A percentile compares a stretch with the other conserved stretches of the same genome.
phyloP scores from a whole-genome alignment of 2,113 vertebrate genomes.

The Carollia perspicillata region DNA sequence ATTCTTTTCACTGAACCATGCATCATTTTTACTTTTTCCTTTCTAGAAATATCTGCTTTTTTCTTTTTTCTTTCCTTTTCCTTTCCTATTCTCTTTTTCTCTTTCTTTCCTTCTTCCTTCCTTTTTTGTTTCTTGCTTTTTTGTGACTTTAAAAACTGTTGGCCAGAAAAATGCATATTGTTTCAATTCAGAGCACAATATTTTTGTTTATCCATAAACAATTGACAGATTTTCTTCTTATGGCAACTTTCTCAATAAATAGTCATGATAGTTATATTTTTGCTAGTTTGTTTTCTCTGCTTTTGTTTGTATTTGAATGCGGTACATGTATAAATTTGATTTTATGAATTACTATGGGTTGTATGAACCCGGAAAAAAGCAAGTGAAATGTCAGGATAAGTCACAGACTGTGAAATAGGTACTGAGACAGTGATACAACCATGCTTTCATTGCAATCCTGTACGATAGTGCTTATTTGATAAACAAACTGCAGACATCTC shows the following conservation, averaged over 20 bases:
- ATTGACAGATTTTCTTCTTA: background rate
- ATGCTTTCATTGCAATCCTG: background rate
- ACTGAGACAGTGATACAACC: background rate
- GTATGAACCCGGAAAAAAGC: background rate
- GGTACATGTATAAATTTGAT: background rate
- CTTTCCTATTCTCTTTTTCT: accelerated
- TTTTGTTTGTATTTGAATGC: background rate
- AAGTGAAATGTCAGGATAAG: background rate
- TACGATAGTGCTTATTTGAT: background rate
- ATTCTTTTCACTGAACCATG: background rate
- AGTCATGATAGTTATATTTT: background rate
- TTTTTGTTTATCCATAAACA: background rate
- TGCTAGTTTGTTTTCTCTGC: background rate
- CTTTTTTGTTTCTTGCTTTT: background rate
- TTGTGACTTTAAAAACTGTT: background rate
- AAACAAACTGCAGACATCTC: background rate
- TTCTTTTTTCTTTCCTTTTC: background rate
- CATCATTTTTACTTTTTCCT: background rate
- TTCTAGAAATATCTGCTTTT: accelerated
- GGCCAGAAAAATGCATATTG: background rate
- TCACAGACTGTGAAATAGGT: background rate
- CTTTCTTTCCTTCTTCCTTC: background rate
- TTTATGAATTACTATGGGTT: background rate
- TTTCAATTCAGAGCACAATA: background rate
- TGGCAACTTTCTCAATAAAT: background rate